Evolutionary conservation across 2,888 invertebrate genomes (phyloP).

Genomic region (Bruchidius siliquastri): DNA sequence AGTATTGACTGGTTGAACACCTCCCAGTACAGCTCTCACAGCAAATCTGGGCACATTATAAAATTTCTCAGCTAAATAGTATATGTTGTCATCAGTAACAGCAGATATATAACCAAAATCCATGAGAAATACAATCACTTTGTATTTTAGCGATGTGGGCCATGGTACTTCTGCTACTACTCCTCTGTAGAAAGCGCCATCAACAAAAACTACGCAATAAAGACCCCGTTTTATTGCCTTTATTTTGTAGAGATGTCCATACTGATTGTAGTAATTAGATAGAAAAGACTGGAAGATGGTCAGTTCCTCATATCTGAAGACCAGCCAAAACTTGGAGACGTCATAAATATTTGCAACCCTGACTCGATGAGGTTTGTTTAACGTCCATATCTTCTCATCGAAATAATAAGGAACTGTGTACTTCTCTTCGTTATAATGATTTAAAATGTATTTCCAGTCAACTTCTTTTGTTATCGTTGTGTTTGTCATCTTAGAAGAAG

Average conservation of each 20-base stretch:
- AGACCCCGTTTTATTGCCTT: constrained; percentile 7
- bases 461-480: constrained; percentile 4
- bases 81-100: constrained; percentile 10
- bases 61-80: constrained; percentile 15
- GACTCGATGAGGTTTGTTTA: constrained; percentile 15
- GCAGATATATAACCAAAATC: constrained; percentile 17
- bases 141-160: constrained; percentile 1
- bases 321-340: constrained; percentile 22
- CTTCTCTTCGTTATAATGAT: constrained; percentile 10
- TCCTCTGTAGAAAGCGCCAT: constrained; percentile 16
- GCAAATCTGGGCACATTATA: constrained; percentile 15
- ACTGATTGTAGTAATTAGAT: constrained; percentile 11
- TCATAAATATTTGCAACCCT: constrained; percentile 18
- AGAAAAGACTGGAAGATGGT: constrained; percentile 15
- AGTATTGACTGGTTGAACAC: constrained; percentile 12
- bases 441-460: constrained; percentile 11
- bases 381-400: constrained; percentile 14
- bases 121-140: constrained; percentile 15
- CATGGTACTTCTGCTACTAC: constrained; percentile 17
- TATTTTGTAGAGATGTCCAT: constrained; percentile 15
- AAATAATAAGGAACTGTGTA: constrained; percentile 18
- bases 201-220: constrained; percentile 16
- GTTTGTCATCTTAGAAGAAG: background rate
- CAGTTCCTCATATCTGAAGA: constrained; percentile 15
- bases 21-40: constrained; percentile 16